Evolutionary conservation across 2,113 vertebrate genomes (phyloP).

Genomic region (Neogale vison): DNA sequence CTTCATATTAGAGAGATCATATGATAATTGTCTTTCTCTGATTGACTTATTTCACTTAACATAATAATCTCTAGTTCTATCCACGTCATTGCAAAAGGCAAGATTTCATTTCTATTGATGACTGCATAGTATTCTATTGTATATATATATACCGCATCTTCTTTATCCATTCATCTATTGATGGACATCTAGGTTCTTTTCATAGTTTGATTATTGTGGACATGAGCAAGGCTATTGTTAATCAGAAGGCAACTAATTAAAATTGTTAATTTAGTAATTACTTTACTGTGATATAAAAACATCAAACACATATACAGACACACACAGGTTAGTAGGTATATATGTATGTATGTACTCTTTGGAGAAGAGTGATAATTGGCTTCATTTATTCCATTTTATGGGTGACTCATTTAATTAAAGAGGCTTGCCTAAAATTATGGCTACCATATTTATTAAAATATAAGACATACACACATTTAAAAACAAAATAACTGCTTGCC

Average conservation of each 20-base stretch:
- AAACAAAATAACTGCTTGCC: not conserved
- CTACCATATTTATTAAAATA: not conserved
- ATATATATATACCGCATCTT: too few species aligned
- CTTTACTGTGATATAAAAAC: not conserved
- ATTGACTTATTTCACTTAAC: too few species aligned
- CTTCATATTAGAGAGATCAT: too few species aligned
- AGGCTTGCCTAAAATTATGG: not conserved
- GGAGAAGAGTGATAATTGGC: not conserved
- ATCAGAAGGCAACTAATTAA: not conserved
- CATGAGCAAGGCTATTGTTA: not conserved
- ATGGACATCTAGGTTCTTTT: too few species aligned
- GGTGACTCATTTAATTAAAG: not conserved
- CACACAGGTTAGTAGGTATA: not conserved
- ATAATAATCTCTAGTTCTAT: too few species aligned
- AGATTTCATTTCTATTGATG: too few species aligned
- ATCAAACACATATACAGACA: not conserved
- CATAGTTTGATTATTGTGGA: too few species aligned
- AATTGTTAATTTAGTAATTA: slow-evolving; percentile 5
- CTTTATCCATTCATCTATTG: too few species aligned
- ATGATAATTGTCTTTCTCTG: too few species aligned
- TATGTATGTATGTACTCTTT: not conserved
- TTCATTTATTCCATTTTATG: not conserved
- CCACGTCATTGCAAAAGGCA: too few species aligned
- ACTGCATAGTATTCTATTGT: too few species aligned
- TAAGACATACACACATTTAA: not conserved